Percentiles rank a stretch among this genome's conserved stretches.
Conservation (phyloP, 2,888 invertebrate genomes). For the Thereva nobilitata region DNA sequence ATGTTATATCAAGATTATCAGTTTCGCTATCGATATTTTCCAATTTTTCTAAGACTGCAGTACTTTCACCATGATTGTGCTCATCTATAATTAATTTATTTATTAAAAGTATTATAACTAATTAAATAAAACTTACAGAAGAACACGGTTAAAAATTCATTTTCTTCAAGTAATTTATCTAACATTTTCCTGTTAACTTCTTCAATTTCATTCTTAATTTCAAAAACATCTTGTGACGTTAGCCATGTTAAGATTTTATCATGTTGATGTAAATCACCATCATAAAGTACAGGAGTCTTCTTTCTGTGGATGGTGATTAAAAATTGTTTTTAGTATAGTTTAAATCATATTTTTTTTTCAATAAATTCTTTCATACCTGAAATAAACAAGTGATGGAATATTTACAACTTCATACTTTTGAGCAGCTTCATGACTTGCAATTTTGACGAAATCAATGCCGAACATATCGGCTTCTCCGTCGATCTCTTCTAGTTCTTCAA, state of each 20-base stretch:
- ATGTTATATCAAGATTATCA: conserved; percentile 90
- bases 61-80: conserved; percentile 77
- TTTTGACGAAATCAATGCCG: conserved; percentile 94
- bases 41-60: conserved; percentile 79
- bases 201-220: conserved; percentile 94
- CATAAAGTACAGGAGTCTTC: conserved; percentile 82
- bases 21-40: conserved; percentile 95
- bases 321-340: background rate
- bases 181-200: conserved; percentile 96
- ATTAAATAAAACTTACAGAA: conserved; percentile 76
- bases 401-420: conserved; percentile 80
- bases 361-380: conserved; percentile 60
- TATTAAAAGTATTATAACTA: conserved; percentile 13
- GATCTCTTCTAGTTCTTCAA: conserved; percentile 89
- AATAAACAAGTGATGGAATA: conserved; percentile 85
- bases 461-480: conserved; percentile 92
- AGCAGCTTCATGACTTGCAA: conserved; percentile 80
- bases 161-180: conserved; percentile 91
- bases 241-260: conserved; percentile 86
- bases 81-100: conserved; percentile 65
- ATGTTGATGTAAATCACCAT: conserved; percentile 86
- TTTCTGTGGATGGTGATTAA: conserved; percentile 52
- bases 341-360: background rate
- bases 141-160: conserved; percentile 92
- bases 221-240: conserved; percentile 92